Evolutionary conservation across 64 coral and sea anemone genomes (phyloP), one percentile per base, ranked within the genome.

Genomic region (Montipora capricornis): DNA sequence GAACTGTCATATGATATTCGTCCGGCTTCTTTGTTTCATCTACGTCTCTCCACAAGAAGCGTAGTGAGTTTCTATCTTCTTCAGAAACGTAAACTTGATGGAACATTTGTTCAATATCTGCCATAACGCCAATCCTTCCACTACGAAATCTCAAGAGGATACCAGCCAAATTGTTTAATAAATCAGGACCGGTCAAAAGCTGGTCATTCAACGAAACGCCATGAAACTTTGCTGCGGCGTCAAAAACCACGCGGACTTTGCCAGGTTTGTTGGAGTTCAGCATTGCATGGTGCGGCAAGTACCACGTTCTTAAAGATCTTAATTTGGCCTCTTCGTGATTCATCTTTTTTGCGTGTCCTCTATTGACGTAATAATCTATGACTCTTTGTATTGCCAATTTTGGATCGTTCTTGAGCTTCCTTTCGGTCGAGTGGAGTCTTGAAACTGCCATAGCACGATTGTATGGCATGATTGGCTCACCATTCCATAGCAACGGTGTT

Each of bases 211-310:
- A 15, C 1, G 75, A 80, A 49, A 87, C 37, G 17, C 68, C 29
- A 17, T 88, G 26, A 75, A 58, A 95, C 74, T 80, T 90, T 49
- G 89, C 70, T 61, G 82, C 79, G 7, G 88, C 89, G 29, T 95
- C 80, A 46, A 90, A 95, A 19, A 95, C 89, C 9, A 95, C 61
- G 20, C 89, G 81, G 10, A 95, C 55, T 48, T 91, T 91, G 62
- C 81, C 64, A 51, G 94, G 81, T 49, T 95, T 95, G 68, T 88
- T 94, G 13, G 84, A 76, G 71, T 91, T 90, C 17, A 71, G 20
- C 14, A 91, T 76, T 48, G 44, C 82, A 91, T 91, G 94, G 52
- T 95, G 94, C 37, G 82, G 94, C 10, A 95, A 47, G 15, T 19
- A 37, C 37, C 37, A 37, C 2, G 37, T 37, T 37, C 37, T 37